Conservation (phyloP, 2,797 vertebrate genomes). For the Chelonia mydas region DNA sequence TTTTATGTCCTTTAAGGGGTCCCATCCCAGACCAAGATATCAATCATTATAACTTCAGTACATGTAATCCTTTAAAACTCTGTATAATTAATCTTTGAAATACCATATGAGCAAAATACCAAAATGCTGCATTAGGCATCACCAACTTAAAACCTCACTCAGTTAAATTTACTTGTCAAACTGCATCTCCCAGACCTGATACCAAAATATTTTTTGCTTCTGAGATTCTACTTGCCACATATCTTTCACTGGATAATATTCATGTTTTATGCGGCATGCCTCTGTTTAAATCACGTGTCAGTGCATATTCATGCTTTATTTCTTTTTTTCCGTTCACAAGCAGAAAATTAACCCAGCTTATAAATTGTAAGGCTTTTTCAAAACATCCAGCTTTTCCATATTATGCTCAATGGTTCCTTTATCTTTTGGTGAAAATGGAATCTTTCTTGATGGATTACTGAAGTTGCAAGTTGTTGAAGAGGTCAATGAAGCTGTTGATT, state of each 20-base stretch:
- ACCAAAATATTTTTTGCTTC: neutral
- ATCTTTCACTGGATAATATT: slow-evolving; percentile 34
- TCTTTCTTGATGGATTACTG: neutral
- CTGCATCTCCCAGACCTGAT: neutral
- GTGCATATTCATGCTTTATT: slow-evolving; percentile 1
- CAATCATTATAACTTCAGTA: neutral
- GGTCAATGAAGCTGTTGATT: too few relatives aligned
- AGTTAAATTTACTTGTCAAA: slow-evolving; percentile 17
- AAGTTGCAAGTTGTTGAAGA: too few relatives aligned
- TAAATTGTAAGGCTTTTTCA: neutral
- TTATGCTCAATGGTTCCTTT: neutral
- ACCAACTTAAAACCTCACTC: neutral
- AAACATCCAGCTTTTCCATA: neutral
- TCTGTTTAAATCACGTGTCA: slow-evolving; percentile 8
- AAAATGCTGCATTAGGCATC: neutral
- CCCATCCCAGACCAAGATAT: neutral
- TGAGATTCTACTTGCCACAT: neutral
- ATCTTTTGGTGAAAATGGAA: neutral
- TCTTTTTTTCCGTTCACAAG: neutral
- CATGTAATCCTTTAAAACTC: neutral
- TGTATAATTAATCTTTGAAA: neutral
- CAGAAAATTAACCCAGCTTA: neutral
- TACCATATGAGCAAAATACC: neutral
- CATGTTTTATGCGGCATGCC: neutral
- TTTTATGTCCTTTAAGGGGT: neutral